phyloP scores from a whole-genome alignment of 2,888 invertebrate species.

The Dynastes tityus region DNA sequence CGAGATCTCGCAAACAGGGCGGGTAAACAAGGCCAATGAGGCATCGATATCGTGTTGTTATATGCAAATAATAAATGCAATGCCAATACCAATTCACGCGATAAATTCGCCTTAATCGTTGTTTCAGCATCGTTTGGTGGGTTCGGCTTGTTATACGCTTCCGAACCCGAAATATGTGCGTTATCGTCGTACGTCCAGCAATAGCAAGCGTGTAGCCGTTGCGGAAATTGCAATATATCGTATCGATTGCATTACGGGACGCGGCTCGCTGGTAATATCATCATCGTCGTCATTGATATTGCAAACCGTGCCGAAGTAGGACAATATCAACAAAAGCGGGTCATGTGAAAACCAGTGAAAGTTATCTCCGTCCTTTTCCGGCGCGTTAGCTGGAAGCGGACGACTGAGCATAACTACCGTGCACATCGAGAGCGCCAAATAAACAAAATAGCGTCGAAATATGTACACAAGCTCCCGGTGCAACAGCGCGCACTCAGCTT shows the following conservation, averaged over 20 bases:
- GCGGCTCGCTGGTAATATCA: not conserved
- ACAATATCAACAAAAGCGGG: conserved; percentile 54
- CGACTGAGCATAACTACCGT: not conserved
- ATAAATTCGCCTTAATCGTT: too few relatives aligned
- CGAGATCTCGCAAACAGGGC: too few relatives aligned
- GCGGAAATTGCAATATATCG: conserved; percentile 6
- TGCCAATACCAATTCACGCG: too few relatives aligned
- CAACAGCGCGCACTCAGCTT: not conserved
- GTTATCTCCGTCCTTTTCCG: conserved; percentile 48
- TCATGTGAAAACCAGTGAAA: conserved; percentile 56
- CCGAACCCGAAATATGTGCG: conserved; percentile 1
- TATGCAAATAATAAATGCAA: too few relatives aligned
- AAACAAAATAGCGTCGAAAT: conserved; percentile 9
- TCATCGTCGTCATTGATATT: conserved; percentile 3
- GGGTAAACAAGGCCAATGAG: too few relatives aligned
- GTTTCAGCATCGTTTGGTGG: too few relatives aligned
- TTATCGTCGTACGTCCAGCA: not conserved
- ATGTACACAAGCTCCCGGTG: not conserved
- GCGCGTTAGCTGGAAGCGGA: conserved; percentile 2
- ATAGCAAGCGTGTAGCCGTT: not conserved
- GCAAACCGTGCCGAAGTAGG: conserved; percentile 49
- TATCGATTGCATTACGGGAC: conserved; percentile 8
- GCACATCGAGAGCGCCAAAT: conserved; percentile 9
- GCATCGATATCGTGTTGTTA: too few relatives aligned
- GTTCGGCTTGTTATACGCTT: too few relatives aligned